Percentiles rank a stretch among this genome's conserved stretches.
These are phyloP conservation scores for Cynopterus brachyotis DNA, from an alignment of 2,113 vertebrate species.

Conservation along the genomic window DNA sequence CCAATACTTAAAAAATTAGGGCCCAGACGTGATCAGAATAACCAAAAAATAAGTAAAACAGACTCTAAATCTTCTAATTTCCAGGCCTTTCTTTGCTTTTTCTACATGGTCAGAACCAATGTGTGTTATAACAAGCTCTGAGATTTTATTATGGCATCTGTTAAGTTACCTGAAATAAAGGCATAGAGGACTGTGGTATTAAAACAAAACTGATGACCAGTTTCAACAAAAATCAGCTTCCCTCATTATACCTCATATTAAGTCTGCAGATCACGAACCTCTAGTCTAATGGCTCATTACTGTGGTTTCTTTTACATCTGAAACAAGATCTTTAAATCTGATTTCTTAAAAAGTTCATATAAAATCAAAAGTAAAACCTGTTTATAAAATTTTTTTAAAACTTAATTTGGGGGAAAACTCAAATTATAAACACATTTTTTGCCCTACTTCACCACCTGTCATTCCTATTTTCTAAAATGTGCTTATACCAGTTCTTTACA, in stretches of 20 bases:
- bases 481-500: not conserved
- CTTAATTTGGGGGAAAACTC: not conserved
- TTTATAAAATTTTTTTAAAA: not conserved
- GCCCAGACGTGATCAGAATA: not conserved
- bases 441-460: not conserved
- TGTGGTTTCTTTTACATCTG: not conserved
- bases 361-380: constrained; percentile 17
- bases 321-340: not conserved
- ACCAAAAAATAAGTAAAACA: not conserved
- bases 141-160: not conserved
- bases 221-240: constrained; percentile 13
- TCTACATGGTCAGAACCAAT: not conserved
- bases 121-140: not conserved
- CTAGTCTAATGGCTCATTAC: not conserved
- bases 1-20: not conserved
- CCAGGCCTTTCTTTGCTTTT: not conserved
- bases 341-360: constrained; percentile 26
- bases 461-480: constrained; percentile 32
- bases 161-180: not conserved
- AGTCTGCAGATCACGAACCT: not conserved
- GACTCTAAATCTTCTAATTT: not conserved
- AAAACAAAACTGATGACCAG: constrained; percentile 20
- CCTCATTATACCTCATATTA: not conserved
- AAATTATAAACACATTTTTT: not conserved
- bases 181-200: not conserved